Base-by-base conservation (phyloP, 2,888 invertebrate genomes). In the Troides aeacus region DNA sequence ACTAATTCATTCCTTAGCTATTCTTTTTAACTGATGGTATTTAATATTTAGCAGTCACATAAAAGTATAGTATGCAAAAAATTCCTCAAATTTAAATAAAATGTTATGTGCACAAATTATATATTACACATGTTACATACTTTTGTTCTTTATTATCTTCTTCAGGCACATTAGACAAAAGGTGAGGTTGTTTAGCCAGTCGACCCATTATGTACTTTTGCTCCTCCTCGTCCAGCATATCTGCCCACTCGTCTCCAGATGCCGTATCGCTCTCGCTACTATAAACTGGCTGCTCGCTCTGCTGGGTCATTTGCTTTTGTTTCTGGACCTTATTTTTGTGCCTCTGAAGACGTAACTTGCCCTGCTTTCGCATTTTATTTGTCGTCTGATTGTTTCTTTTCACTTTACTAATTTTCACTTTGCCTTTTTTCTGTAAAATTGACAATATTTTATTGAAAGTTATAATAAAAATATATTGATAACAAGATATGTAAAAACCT, bases 151-250 rank as follows among this genome's bases (percentile, higher is more conserved):
- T 81, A 57, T 80, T 78, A 30, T 90, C 88, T 65, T 87, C 81
- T 69, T 88, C 84, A 0, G 90, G 90, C 6, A 92, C 84, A 77
- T 90, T 86, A 18, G 90, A 82, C 23, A 92, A 76, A 58, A 91
- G 74, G 58, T 87, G 83, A 0, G 90, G 92, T 72, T 92, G 90
- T 73, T 89, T 90, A 0, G 87, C 83, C 10, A 92, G 81, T 56
- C 90, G 82, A 12, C 75, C 85, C 81, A 91, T 83, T 58, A 94
- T 87, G 74, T 94, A 94, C 72, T 89, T 81, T 74, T 94, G 86
- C 73, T 94, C 94, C 1, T 94, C 94, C 1, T 91, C 88, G 62
- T 94, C 94, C 75, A 94, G 78, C 94, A 94, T 94, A 75, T 94
- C 93, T 24, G 93, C 87, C 84, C 93, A 93, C 75, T 93, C 94